Percentiles rank a stretch among this genome's conserved stretches.
These are phyloP conservation scores for Electrophaes corylata DNA, from an alignment of 2,888 invertebrate species.

Conservation along the genomic window DNA sequence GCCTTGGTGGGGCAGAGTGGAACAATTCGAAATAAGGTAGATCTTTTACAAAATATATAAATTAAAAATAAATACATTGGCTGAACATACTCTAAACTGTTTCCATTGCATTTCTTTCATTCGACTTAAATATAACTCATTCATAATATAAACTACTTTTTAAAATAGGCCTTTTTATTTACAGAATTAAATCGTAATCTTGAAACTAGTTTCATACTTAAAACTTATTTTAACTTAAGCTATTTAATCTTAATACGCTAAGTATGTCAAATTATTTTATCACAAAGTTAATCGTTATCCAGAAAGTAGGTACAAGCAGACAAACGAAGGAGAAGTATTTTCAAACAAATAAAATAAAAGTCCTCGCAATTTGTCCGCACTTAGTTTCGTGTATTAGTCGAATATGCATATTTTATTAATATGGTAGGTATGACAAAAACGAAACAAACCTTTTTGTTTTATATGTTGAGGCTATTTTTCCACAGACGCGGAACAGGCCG, in stretches of 20 bases:
- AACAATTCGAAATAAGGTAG: slow-evolving; percentile 16
- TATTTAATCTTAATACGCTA: background rate
- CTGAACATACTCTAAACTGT: slow-evolving; percentile 20
- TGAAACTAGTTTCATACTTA: no score
- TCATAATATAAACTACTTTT: background rate
- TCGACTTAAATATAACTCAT: background rate
- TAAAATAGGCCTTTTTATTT: slow-evolving; percentile 15
- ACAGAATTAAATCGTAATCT: slow-evolving; percentile 7
- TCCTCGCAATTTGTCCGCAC: slow-evolving; percentile 75
- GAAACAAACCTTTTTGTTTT: background rate
- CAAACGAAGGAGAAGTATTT: slow-evolving; percentile 81
- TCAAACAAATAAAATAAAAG: slow-evolving; percentile 70
- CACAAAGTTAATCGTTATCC: slow-evolving; percentile 52
- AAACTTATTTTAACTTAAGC: no score
- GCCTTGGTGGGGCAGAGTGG: no score
- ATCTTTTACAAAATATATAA: slow-evolving; percentile 19
- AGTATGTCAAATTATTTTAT: slow-evolving; percentile 48
- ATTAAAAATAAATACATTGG: slow-evolving; percentile 18
- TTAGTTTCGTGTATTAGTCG: background rate
- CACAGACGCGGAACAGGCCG: no score
- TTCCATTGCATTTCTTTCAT: background rate
- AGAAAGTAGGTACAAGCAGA: slow-evolving; percentile 42
- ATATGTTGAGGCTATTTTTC: no score
- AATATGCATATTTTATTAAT: background rate
- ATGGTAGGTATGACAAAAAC: no score